Percentiles rank a stretch among this genome's conserved stretches.
phyloP scores from a whole-genome alignment of 2,888 invertebrate genomes.

The Rutpela maculata region DNA sequence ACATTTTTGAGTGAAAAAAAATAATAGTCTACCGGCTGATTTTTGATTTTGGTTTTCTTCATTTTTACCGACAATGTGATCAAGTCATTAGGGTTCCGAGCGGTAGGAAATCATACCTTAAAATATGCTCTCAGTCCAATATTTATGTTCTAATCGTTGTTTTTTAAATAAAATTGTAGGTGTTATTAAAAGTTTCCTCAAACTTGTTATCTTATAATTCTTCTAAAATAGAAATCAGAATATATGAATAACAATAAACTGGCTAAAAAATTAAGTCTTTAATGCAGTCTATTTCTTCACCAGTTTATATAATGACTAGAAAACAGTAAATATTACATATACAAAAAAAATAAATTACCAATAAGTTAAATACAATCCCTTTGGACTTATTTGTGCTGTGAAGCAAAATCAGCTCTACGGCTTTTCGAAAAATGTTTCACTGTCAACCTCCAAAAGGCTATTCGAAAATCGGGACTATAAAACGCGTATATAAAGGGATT shows the following conservation, averaged over 20 bases:
- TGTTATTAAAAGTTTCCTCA: not conserved
- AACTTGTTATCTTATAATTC: constrained; percentile 5
- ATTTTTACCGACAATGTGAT: no score
- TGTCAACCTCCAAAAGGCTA: constrained; percentile 91
- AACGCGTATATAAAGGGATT: constrained; percentile 95
- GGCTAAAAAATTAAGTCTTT: constrained; percentile 42
- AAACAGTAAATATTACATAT: constrained; percentile 31
- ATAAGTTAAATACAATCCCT: constrained; percentile 14
- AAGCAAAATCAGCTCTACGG: constrained; percentile 68
- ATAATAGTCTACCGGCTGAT: no score
- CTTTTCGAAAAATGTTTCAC: constrained; percentile 80
- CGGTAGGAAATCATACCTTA: no score
- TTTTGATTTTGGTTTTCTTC: no score
- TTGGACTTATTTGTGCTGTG: constrained; percentile 69
- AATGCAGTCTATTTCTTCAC: constrained; percentile 44
- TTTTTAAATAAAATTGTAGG: not conserved
- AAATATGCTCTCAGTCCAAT: no score
- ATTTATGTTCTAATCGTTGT: not conserved
- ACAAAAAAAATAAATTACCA: constrained; percentile 37
- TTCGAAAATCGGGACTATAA: constrained; percentile 90
- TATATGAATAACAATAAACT: constrained; percentile 30
- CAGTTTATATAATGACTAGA: constrained; percentile 48
- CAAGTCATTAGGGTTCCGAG: no score
- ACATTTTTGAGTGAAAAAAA: no score
- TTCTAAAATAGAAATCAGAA: constrained; percentile 9